These are phyloP conservation scores for Ginglymostoma cirratum DNA, from an alignment of 2,113 vertebrate genomes.

Conservation along the genomic window DNA sequence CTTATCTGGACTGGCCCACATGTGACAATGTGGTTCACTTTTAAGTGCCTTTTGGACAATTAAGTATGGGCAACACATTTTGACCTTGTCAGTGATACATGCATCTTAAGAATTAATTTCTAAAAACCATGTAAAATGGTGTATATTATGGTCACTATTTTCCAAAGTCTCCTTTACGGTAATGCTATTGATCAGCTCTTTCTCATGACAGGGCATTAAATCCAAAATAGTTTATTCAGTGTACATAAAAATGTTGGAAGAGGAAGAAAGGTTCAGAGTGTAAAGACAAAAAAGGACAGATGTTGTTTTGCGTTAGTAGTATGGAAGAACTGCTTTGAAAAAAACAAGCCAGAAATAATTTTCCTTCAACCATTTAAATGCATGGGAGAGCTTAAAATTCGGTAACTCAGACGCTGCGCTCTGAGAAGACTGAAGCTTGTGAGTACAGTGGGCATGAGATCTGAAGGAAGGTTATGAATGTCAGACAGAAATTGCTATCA, in stretches of 20 bases:
- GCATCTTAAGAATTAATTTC: no score
- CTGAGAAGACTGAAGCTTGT: not conserved
- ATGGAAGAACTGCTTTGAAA: not conserved
- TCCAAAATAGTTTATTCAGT: no score
- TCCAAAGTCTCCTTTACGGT: no score
- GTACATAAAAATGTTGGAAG: not conserved
- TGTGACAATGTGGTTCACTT: no score
- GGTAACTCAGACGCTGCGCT: not conserved
- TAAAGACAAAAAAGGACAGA: not conserved
- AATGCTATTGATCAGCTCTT: no score
- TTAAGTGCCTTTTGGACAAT: no score
- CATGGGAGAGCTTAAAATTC: not conserved
- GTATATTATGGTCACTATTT: no score
- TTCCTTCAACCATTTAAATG: not conserved
- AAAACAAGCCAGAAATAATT: not conserved
- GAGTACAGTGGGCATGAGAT: not conserved
- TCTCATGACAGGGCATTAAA: no score
- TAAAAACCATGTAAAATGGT: no score
- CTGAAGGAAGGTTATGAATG: not conserved
- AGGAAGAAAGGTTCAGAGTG: not conserved
- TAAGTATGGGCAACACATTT: no score
- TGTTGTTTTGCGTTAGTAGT: not conserved
- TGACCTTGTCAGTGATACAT: no score
- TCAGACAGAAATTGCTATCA: not conserved
- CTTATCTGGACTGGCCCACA: no score